Evolutionary conservation across 2,113 vertebrate species (phyloP).

Genomic region (Bufo gargarizans): DNA sequence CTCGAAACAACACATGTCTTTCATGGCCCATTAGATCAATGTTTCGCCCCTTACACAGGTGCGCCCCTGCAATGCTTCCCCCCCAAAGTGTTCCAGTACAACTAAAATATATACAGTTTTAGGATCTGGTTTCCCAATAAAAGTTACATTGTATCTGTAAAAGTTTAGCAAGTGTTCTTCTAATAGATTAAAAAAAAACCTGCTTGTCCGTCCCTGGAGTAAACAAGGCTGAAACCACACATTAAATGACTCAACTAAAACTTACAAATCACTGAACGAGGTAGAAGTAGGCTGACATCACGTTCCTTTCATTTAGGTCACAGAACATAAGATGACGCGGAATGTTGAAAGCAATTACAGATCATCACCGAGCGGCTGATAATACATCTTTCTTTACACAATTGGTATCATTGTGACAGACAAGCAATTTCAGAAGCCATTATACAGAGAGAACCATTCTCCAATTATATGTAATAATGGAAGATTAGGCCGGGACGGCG

Average conservation of each 20-base stretch:
- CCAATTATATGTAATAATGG: slow-evolving; percentile 43
- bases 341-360: neutral
- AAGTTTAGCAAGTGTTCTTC: neutral
- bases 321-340: neutral
- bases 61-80: too few relatives aligned
- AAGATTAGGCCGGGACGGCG: neutral
- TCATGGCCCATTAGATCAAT: too few relatives aligned
- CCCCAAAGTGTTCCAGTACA: too few relatives aligned
- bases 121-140: neutral
- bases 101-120: neutral
- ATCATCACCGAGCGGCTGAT: slow-evolving; percentile 25
- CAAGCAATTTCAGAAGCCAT: slow-evolving; percentile 26
- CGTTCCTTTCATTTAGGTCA: neutral
- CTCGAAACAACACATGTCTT: too few relatives aligned
- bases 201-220: neutral
- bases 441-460: slow-evolving; percentile 12
- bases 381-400: slow-evolving; percentile 15
- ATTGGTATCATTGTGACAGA: slow-evolving; percentile 20
- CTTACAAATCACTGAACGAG: neutral
- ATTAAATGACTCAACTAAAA: neutral
- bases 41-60: too few relatives aligned
- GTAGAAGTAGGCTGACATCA: neutral
- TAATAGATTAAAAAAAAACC: neutral
- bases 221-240: neutral
- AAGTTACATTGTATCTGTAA: neutral